phyloP scores from a whole-genome alignment of 2,113 vertebrate genomes.

The Chionomys nivalis region DNA sequence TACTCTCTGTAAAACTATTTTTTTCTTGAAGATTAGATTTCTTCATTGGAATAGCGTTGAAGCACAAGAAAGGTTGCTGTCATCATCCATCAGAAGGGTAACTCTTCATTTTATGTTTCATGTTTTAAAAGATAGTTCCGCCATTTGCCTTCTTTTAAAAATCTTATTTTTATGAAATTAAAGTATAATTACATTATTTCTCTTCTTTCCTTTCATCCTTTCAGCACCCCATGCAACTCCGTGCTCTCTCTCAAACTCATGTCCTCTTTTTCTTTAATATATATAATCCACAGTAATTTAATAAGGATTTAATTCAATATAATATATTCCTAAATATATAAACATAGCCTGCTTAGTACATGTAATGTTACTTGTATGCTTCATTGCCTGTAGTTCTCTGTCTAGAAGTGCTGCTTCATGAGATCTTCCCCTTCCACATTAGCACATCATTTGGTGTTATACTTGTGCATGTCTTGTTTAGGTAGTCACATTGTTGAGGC shows the following conservation, averaged over 20 bases:
- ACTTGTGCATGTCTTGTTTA: neutral
- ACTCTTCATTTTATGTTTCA: neutral
- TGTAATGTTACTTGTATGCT: neutral
- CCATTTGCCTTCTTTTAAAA: neutral
- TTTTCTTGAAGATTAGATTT: neutral
- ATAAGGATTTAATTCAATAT: neutral
- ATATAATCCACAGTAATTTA: neutral
- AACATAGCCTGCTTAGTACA: neutral
- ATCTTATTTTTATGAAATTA: neutral
- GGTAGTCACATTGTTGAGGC: neutral
- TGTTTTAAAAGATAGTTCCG: neutral
- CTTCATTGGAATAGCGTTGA: conserved; percentile 48
- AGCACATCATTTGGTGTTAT: neutral
- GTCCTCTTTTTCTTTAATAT: neutral
- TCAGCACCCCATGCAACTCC: neutral
- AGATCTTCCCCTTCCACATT: neutral
- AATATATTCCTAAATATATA: neutral
- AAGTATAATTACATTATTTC: neutral
- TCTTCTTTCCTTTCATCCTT: neutral
- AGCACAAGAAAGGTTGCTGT: conserved; percentile 27
- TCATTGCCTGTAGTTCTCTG: neutral
- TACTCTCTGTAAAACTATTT: conserved; percentile 29
- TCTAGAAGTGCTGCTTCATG: no score
- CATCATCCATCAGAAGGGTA: conserved; percentile 41
- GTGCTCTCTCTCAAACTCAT: neutral